Conservation (phyloP, 2,113 vertebrate genomes). For the Oplegnathus fasciatus region DNA sequence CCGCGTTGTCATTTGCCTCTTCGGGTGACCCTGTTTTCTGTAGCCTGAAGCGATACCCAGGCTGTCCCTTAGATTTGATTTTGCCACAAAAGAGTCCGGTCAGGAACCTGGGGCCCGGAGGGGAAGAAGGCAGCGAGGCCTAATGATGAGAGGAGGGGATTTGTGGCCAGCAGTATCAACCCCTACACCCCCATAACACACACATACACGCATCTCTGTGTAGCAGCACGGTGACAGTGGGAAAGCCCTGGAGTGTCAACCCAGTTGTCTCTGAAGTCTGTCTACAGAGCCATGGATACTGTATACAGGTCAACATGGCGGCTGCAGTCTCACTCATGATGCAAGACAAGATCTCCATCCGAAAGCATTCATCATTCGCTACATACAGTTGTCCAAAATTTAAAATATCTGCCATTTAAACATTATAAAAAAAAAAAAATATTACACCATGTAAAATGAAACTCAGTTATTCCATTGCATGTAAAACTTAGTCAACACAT, state of each 20-base stretch:
- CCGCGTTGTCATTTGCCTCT: conserved; percentile 46
- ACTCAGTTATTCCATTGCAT: background rate
- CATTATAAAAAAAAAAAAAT: background rate
- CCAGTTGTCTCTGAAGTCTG: conserved; percentile 71
- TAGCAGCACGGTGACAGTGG: conserved; percentile 34
- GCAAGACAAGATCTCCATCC: conserved; percentile 1
- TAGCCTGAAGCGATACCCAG: conserved; percentile 53
- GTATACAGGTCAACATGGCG: conserved; percentile 72
- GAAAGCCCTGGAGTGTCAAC: conserved; percentile 72
- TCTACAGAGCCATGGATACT: conserved; percentile 48
- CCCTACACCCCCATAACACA: conserved; percentile 26
- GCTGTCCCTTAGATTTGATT: conserved; percentile 71
- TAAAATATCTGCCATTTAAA: background rate
- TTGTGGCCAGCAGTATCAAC: conserved; percentile 41
- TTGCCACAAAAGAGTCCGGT: conserved; percentile 63
- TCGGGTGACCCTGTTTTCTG: conserved; percentile 59
- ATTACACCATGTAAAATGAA: background rate
- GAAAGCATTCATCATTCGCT: background rate
- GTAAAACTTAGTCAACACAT: background rate
- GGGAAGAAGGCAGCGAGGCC: conserved; percentile 59
- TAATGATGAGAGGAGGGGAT: conserved; percentile 71
- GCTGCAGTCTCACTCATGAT: conserved; percentile 29
- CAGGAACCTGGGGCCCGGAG: conserved; percentile 50
- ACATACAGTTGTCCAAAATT: background rate
- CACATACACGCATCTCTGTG: conserved; percentile 45